Base-by-base conservation (phyloP, 2,888 invertebrate genomes). In the Ornithoptera alexandrae region DNA sequence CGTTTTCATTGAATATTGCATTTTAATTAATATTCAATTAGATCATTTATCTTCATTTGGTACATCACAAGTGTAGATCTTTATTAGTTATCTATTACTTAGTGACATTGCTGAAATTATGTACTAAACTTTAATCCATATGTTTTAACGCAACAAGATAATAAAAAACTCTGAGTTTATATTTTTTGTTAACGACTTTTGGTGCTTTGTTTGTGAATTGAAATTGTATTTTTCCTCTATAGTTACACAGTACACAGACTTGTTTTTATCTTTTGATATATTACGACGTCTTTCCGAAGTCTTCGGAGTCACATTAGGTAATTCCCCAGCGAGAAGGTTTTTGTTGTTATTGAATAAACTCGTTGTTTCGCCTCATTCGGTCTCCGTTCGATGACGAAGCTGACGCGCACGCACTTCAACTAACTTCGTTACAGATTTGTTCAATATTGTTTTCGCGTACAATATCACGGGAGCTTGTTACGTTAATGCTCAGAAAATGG, bases 341-440 rank as follows among this genome's bases (percentile, higher is more conserved):
- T 62, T 63, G 63, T 66, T 59, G 42, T 62, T 63, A 68, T 63
- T 64, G 36, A 64, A 69, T 57, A 62, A 22, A 62, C 62, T n/a
- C 50, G 65, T 62, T 62, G 50, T 66, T 57, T 66, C 46, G 62
- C 56, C 46, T 22, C 22, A 20, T 60, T 61, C 62, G n/a, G 57
- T 36, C 62, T 36, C 59, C 36, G 42, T 56, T 30, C 57, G 62
- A 8, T 24, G 30, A 30, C 57, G 46, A 30, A 53, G 53, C 53
- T 53, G 42, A 60, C 67, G 67, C 61, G 46, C 69, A 66, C 66
- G 62, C 65, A 67, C 61, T 67, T 22, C 50, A 56, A n/a, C 62
- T 69, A 69, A 65, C 65, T 17, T 65, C 46, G 65, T 69, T 69
- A 65, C 17, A 56, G 56, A 46, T 65, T 65, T 65, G 39, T 57